phyloP scores from a whole-genome alignment of 1,140 invertebrate species.

The Pinna nobilis region DNA sequence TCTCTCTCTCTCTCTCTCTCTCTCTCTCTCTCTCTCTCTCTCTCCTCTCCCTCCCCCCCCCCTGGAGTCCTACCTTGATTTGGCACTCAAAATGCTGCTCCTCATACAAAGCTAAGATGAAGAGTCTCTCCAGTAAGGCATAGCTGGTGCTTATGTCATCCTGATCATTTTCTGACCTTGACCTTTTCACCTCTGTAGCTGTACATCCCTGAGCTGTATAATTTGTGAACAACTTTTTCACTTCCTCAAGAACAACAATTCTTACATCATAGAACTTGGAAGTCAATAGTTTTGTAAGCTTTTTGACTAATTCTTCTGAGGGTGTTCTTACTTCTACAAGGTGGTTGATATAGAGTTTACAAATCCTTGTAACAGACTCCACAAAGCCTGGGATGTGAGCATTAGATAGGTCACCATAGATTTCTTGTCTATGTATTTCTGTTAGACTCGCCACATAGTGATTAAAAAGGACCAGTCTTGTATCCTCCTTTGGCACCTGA shows the following conservation, averaged over 20 bases:
- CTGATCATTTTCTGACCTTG: not conserved
- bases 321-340: not conserved
- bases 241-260: conserved; percentile 40
- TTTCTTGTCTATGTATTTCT: no score
- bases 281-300: conserved; percentile 25
- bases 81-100: conserved; percentile 40
- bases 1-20: no score
- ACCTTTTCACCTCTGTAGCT: not conserved
- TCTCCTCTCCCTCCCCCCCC: no score
- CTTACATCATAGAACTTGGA: conserved; percentile 52
- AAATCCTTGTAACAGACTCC: not conserved
- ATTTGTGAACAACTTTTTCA: not conserved
- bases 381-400: not conserved
- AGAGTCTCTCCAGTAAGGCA: conserved; percentile 40
- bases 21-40: no score
- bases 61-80: conserved; percentile 14
- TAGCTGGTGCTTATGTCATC: not conserved
- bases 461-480: no score
- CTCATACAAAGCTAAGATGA: conserved; percentile 48
- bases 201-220: not conserved
- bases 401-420: no score
- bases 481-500: no score
- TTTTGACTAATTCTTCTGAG: not conserved
- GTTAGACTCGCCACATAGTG: no score
- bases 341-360: not conserved